Base-by-base conservation (phyloP, 2,797 vertebrate species). In the Mus spretus region DNA sequence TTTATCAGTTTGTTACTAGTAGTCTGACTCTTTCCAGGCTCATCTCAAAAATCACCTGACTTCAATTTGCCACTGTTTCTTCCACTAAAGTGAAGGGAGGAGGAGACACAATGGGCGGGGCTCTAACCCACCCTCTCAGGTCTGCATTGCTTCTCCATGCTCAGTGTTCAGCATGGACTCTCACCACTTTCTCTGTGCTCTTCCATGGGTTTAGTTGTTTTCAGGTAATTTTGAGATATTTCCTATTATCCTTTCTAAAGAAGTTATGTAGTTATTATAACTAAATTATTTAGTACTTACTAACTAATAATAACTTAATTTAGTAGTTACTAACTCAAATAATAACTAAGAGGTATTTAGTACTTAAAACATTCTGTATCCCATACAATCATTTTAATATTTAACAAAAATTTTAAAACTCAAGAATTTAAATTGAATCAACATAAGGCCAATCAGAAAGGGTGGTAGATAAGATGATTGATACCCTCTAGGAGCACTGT, bases 381-480 rank as follows among this genome's bases (percentile, higher is more conserved):
- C 34, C 61, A n/a, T 61, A 55, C 79, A 65, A 74, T 74, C 17
- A 3, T 75, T 77, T 59, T 50, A 82, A 75, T 61, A 40, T 57
- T 75, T 26, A 6, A 70, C 83, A 80, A 34, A 4, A 65, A 1
- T 34, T 70, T 3, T 37, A 40, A 0, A 55, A 74, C 0, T 53
- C 50, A 15, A 87, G 19, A 79, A 59, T 6, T 34, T 34, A 40
- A 53, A 86, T 70, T 72, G 6, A 72, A 10, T 78, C 67, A 75
- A 47, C 44, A 12, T 34, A 31, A 82, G 7, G 8, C 3, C 14
- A 44, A 20, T 37, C 80, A 14, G 59, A 47, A 78, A 37, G 55
- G 6, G 3, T 0, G 55, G 2, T 3, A 57, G 10, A 37, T 13
- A 86, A 61, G 8, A 13, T 53, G 20, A 70, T 3, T 2, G 17